Conservation (phyloP, 2,797 vertebrate genomes). For the Characodon lateralis region DNA sequence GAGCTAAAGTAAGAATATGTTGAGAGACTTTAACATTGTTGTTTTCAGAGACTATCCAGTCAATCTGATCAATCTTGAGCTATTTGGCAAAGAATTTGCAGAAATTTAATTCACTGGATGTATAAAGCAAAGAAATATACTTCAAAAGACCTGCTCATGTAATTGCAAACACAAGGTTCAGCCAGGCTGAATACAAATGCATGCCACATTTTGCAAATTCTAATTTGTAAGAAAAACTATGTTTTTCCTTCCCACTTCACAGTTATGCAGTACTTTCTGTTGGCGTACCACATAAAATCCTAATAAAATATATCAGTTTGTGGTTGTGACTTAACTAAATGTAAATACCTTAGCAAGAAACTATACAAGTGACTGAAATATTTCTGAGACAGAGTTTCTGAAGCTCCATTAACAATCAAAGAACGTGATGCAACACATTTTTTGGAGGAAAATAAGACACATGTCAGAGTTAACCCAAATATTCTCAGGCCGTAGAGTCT, state of each 20-base stretch:
- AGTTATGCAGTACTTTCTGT: neutral
- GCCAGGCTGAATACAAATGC: too few species aligned
- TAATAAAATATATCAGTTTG: neutral
- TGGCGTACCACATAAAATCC: neutral
- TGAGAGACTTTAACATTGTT: neutral
- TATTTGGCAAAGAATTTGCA: neutral
- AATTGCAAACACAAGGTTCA: too few species aligned
- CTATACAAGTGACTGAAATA: neutral
- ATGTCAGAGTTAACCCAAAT: constrained; percentile 25
- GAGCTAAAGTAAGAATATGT: neutral
- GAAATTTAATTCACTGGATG: neutral
- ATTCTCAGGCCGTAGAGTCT: constrained; percentile 10
- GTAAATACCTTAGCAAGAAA: neutral
- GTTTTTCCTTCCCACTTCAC: neutral
- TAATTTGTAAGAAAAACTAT: too few species aligned
- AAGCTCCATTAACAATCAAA: constrained; percentile 42
- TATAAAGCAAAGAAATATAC: neutral
- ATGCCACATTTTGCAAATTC: too few species aligned
- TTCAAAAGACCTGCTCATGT: too few species aligned
- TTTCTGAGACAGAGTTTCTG: constrained; percentile 36
- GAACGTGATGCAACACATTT: constrained; percentile 29
- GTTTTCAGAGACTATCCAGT: constrained; percentile 30
- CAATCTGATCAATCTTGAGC: neutral
- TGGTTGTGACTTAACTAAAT: neutral
- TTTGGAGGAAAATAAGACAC: constrained; percentile 38